phyloP scores from a whole-genome alignment of 1,140 invertebrate species.

The Drosophila lini region DNA sequence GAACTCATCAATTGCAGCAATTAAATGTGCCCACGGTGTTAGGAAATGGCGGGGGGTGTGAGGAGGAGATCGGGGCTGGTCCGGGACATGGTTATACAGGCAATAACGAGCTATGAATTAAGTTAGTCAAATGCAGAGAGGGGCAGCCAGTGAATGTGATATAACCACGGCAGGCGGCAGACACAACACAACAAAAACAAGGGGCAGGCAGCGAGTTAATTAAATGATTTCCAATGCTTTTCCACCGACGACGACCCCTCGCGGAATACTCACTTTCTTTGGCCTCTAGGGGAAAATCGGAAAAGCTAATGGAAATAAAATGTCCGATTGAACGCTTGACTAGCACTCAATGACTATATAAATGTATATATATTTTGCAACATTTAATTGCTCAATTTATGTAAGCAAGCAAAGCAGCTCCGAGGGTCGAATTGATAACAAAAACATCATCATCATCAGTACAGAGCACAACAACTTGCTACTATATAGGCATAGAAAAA shows the following conservation, averaged over 20 bases:
- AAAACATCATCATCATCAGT: conserved; percentile 21
- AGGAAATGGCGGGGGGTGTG: conserved; percentile 3
- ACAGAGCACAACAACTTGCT: conserved; percentile 9
- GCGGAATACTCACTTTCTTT: conserved; percentile 55
- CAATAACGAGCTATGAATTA: conserved; percentile 64
- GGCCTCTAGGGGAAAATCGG: conserved; percentile 34
- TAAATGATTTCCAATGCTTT: conserved; percentile 74
- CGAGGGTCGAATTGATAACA: conserved; percentile 56
- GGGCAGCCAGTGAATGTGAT: conserved; percentile 51
- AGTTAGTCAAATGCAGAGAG: conserved; percentile 56
- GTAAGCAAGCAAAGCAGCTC: conserved; percentile 24
- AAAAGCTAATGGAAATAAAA: conserved; percentile 55
- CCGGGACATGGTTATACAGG: conserved; percentile 5
- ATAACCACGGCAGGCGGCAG: conserved; percentile 43
- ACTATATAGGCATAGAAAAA: background rate
- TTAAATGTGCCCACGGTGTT: conserved; percentile 70
- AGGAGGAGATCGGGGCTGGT: too few relatives aligned
- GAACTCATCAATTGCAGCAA: conserved; percentile 81
- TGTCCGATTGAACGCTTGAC: conserved; percentile 35
- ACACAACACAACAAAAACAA: conserved; percentile 8
- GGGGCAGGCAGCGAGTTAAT: conserved; percentile 60
- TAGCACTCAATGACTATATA: conserved; percentile 12
- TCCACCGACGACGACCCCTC: conserved; percentile 38
- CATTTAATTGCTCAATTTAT: conserved; percentile 53
- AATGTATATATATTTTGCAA: conserved; percentile 40